Base-by-base conservation (phyloP, 2,113 vertebrate species). In the Crocuta crocuta region DNA sequence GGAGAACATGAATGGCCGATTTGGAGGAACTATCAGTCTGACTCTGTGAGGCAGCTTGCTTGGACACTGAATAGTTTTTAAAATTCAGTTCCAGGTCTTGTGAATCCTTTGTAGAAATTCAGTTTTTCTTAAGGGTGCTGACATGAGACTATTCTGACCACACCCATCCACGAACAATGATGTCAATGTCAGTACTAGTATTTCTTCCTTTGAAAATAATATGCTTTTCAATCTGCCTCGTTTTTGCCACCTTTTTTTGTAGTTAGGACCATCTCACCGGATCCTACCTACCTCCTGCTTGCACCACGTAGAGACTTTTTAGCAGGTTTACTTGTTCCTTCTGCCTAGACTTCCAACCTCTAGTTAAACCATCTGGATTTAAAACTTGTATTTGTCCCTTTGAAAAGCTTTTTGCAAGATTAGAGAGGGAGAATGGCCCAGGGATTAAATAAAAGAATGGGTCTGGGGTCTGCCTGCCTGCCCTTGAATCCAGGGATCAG, bases 141-240 rank as follows among this genome's bases (percentile, higher is more conserved):
- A 65, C 19, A 48, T 73, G 84, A 79, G 43, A 89, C 61, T 73
- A 2, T 87, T 80, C 73, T 89, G 71, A 31, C 12, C 66, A 68
- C 7, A 89, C 9, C 7, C 33, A 87, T 24, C n/a, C 31, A 48
- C 35, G n/a, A 80, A 61, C 43, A 92, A 21, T 82, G 89, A 80
- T 84, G 80, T 93, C 11, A 79, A 23, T 73, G 33, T 83, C 63
- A 63, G 39, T 73, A 61, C 2, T 89, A 82, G 13, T 66, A 73
- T 66, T 43, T 70, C 13, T 86, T 96, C n/a, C 21, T 86, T 93
- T 66, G 28, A 53, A 96, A 97, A 92, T n/a, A 43, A 33, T 71
- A 35, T 35, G 7, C 61, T n/a, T 24, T 93, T 86, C 50, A 65
- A n/a, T 93, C 58, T 87, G 16, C 53, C 45, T 70, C 28, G 21